Evolutionary conservation across 2,888 invertebrate species (phyloP), one percentile per base, ranked within the genome.

Genomic region (Eristalis arbustorum): DNA sequence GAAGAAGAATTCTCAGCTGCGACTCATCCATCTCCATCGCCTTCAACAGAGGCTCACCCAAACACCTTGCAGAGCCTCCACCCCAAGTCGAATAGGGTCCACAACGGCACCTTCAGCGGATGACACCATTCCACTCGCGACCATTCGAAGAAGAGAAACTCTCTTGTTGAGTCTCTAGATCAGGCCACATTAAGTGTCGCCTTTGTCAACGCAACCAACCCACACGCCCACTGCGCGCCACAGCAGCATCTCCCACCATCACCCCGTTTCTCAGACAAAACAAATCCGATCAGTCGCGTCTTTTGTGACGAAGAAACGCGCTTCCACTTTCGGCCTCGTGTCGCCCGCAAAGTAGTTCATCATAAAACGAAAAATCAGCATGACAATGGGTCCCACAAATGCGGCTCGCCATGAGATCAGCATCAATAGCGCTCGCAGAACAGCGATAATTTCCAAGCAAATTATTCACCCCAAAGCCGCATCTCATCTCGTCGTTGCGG

Each of bases 381-480:
- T 49, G 8, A 49, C 49, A 49, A 49, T 49, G 8, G 49, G 49
- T 18, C 18, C 49, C 49, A 49, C 49, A 49, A 49, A 49, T 8
- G 49, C 49, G 25, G 34, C 49, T 66, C 64, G 62, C 31, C 34
- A 66, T 74, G 61, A 75, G 56, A 75, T 75, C 61, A 84, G 80
- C 71, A 34, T 84, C 69, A 56, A 22, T 23, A 59, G 61, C 8
- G 61, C 71, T 59, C 49, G 14, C 34, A 62, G 75, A 75, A 75
- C 67, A 68, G 8, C 49, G 18, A 59, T n/a, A 37, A 23, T 56
- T 37, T 23, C n/a, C 31, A 63, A 42, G 18, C 49, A 49, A 49
- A 49, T 49, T 49, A 49, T 49, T 49, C 49, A 49, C 49, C 8
- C 8, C 49, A 18, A n/a, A 49, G 49, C 18, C 18, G 49, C 49